These are phyloP conservation scores for Brachypteracias leptosomus DNA, from an alignment of 2,113 vertebrate species.

Conservation along the genomic window DNA sequence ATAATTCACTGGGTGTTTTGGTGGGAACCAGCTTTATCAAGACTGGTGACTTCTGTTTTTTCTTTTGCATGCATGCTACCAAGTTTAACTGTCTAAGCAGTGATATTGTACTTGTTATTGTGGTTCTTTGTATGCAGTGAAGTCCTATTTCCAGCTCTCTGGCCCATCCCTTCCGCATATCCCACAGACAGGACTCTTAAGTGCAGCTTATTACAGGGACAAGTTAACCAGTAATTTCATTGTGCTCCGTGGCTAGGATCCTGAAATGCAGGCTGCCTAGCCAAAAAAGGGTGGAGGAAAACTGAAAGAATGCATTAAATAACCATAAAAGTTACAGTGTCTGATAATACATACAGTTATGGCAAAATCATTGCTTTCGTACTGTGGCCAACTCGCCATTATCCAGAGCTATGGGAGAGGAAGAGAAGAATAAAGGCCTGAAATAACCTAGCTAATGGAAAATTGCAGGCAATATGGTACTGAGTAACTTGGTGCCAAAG, in stretches of 20 bases:
- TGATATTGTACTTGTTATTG: not conserved
- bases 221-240: conserved; percentile 20
- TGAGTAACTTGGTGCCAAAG: conserved; percentile 14
- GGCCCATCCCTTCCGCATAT: conserved; percentile 28
- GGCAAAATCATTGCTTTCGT: conserved; percentile 35
- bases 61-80: not conserved
- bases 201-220: conserved; percentile 7
- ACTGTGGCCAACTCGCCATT: not conserved
- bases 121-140: not conserved
- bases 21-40: conserved; percentile 5
- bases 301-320: conserved; percentile 6
- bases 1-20: not conserved
- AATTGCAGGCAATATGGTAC: conserved; percentile 1
- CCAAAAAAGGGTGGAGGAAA: conserved; percentile 29
- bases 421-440: not conserved
- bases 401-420: not conserved
- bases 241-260: not conserved
- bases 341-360: conserved; percentile 2
- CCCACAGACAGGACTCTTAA: conserved; percentile 17
- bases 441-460: conserved; percentile 42
- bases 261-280: not conserved
- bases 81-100: not conserved
- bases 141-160: conserved; percentile 50
- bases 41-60: not conserved
- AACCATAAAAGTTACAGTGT: not conserved